Evolutionary conservation across 2,888 invertebrate genomes (phyloP).

Genomic region (Cyclophora albipunctata): DNA sequence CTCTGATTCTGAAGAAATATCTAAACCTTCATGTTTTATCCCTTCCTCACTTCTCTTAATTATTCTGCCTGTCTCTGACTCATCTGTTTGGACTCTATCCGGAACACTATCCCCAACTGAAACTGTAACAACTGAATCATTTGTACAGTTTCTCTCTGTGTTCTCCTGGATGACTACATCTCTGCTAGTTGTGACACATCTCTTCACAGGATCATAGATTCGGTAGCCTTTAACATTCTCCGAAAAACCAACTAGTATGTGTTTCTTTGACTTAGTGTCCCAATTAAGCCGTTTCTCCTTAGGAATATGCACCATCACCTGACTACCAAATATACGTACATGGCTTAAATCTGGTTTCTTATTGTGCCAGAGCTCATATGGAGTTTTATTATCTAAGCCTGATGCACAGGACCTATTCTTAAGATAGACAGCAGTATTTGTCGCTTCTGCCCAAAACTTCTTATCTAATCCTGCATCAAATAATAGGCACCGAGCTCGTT

Average conservation of each 20-base stretch:
- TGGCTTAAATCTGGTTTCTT: slow-evolving; percentile 13
- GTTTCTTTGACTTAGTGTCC: slow-evolving; percentile 10
- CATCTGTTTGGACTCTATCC: too few relatives aligned
- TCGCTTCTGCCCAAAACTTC: slow-evolving; percentile 10
- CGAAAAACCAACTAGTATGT: slow-evolving; percentile 4
- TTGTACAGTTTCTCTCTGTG: too few relatives aligned
- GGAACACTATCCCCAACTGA: too few relatives aligned
- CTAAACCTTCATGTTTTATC: too few relatives aligned
- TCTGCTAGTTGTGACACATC: background rate
- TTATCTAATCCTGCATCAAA: slow-evolving; percentile 4
- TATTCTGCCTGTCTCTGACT: too few relatives aligned
- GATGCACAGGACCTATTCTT: slow-evolving; percentile 1
- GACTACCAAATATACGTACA: slow-evolving; percentile 13
- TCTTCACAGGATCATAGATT: background rate
- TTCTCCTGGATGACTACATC: slow-evolving; percentile 3
- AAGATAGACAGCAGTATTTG: slow-evolving; percentile 7
- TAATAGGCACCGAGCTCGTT: slow-evolving; percentile 8
- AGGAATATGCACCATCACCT: slow-evolving; percentile 11
- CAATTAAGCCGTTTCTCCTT: slow-evolving; percentile 13
- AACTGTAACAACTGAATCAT: too few relatives aligned
- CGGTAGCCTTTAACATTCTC: slow-evolving; percentile 3
- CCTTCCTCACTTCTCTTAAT: too few relatives aligned
- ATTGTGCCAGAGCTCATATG: slow-evolving; percentile 15
- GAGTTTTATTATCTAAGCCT: slow-evolving; percentile 7
- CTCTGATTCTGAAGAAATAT: too few relatives aligned